Percentiles rank a stretch among this genome's conserved stretches.
These are phyloP conservation scores for Crematogaster levior DNA, from an alignment of 2,888 invertebrate genomes.

Conservation along the genomic window DNA sequence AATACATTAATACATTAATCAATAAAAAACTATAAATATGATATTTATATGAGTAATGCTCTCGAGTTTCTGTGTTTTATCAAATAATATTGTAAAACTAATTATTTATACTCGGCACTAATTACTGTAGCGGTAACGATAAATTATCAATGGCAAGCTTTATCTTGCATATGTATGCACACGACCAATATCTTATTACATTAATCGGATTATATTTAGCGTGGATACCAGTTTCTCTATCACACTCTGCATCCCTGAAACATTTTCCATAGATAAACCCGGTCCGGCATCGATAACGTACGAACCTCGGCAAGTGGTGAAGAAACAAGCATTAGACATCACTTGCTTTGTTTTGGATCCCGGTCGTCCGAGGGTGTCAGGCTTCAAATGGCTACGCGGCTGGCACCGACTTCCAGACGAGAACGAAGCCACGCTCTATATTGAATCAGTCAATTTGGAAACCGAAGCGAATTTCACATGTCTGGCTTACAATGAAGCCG, in stretches of 20 bases:
- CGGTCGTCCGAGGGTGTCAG: slow-evolving; percentile 92
- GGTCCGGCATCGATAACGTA: slow-evolving; percentile 93
- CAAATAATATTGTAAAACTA: not conserved
- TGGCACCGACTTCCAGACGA: slow-evolving; percentile 91
- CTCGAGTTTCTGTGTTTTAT: not conserved
- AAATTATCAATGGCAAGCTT: slow-evolving; percentile 3
- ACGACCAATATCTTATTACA: slow-evolving; percentile 5
- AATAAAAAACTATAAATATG: not conserved
- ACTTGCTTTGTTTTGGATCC: slow-evolving; percentile 93
- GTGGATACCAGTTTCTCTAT: slow-evolving; percentile 22
- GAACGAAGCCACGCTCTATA: slow-evolving; percentile 91
- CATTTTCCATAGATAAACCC: slow-evolving; percentile 90
- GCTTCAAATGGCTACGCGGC: slow-evolving; percentile 94
- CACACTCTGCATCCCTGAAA: not conserved
- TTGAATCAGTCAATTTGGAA: slow-evolving; percentile 94
- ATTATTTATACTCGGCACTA: not conserved
- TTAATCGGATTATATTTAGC: slow-evolving; percentile 39
- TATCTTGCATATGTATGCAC: slow-evolving; percentile 16
- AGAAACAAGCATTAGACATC: slow-evolving; percentile 93
- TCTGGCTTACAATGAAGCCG: slow-evolving; percentile 94
- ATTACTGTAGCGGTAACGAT: slow-evolving; percentile 5
- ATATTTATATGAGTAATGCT: too few species aligned
- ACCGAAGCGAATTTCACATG: slow-evolving; percentile 96
- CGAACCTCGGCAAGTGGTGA: slow-evolving; percentile 92
- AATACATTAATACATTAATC: too few species aligned